Base-by-base conservation (phyloP, 2,797 vertebrate genomes). In the Ispidina lecontei region DNA sequence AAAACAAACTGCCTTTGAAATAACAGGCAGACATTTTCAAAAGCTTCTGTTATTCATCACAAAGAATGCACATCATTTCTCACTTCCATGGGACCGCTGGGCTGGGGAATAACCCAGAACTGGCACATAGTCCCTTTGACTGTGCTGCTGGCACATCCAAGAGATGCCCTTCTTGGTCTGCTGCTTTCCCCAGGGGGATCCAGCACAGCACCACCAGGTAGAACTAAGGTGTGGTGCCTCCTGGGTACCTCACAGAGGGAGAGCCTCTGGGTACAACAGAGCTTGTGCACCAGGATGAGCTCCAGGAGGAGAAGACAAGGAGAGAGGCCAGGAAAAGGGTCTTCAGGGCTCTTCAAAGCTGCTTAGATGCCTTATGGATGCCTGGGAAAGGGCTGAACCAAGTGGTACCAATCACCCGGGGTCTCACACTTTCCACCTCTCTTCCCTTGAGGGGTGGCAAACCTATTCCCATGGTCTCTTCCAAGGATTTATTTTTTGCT, bases 201-300 rank as follows among this genome's bases (percentile, higher is more conserved):
- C 58, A 29, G 8, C 58, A 10, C 2, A 2, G 21, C 14, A 9
- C 33, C 29, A 21, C 26, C 20, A 15, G 29, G 20, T 64, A 39
- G 41, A 35, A 47, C 18, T 16, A 1, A 6, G 12, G 13, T 39
- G 37, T 31, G 56, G 49, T 58, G 23, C 52, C 52, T 52, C 16
- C 6, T 29, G 8, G 10, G 28, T 52, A 46, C 23, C 25, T 86
- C 51, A 9, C 0, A 1, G 18, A 41, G 22, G 37, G 33, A 44
- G 33, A 68, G 10, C 39, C 20, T 31, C 1, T 2, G 5, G 21
- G 25, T 6, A 0, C 7, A 5, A 8, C 16, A 4, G 10, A 81
- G 23, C 18, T 71, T 11, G 5, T 7, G 2, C 9, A 1, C 33
- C 0, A 0, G 26, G 18, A 44, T 63, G 39, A 84, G 20, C 29